A percentile compares a stretch with the other conserved stretches of the same genome.
These are phyloP conservation scores for Sebastes oblongus DNA, from an alignment of 2,797 vertebrate genomes.

Conservation along the genomic window DNA sequence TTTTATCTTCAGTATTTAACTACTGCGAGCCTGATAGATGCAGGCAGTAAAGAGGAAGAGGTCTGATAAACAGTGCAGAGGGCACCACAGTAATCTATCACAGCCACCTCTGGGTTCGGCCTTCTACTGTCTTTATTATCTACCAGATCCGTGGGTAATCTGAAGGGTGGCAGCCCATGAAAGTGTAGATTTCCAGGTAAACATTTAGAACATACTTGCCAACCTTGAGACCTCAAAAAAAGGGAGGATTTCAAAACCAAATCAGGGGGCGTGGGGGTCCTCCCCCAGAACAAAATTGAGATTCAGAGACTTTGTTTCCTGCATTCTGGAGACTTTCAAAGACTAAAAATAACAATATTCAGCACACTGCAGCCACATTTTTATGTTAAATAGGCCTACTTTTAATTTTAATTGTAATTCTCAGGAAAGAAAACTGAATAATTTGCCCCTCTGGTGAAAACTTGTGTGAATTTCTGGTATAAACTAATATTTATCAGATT, in stretches of 20 bases:
- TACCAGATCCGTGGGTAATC: constrained; percentile 8
- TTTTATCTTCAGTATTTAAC: constrained; percentile 72
- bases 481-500: background rate
- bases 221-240: background rate
- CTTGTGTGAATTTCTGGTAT: too few species aligned
- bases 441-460: background rate
- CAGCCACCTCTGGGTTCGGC: constrained; percentile 28
- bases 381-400: background rate
- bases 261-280: background rate
- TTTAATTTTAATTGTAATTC: background rate
- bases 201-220: background rate
- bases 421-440: background rate
- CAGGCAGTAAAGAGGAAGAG: constrained; percentile 61
- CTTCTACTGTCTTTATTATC: constrained; percentile 42
- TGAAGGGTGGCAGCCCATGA: background rate
- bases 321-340: background rate
- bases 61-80: constrained; percentile 62
- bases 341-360: background rate
- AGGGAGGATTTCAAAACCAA: background rate
- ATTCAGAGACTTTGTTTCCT: too few species aligned
- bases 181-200: background rate
- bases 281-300: too few species aligned
- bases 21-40: constrained; percentile 54
- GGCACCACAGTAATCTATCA: constrained; percentile 51
- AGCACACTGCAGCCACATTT: background rate